These are phyloP conservation scores for Argya squamiceps DNA, from an alignment of 2,797 vertebrate species.

Conservation along the genomic window DNA sequence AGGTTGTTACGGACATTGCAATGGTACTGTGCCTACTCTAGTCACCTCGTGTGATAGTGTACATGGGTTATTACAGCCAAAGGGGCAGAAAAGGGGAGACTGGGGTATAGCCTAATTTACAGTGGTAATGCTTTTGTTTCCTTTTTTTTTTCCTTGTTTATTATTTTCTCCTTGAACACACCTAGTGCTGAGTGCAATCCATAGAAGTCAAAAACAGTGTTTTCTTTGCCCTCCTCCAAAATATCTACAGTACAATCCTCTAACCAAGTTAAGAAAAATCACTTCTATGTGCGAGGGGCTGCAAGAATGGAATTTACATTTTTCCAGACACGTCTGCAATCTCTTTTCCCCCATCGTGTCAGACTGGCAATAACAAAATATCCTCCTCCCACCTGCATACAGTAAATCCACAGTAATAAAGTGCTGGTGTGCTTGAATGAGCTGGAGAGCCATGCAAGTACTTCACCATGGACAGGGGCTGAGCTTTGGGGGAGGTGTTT, in stretches of 20 bases:
- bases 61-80: conserved; percentile 61
- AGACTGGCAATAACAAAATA: conserved; percentile 49
- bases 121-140: conserved; percentile 1
- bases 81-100: conserved; percentile 58
- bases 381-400: conserved; percentile 42
- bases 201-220: conserved; percentile 62
- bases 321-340: background rate
- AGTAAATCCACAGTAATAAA: conserved; percentile 63
- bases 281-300: conserved; percentile 53
- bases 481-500: background rate
- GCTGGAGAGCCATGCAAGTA: conserved; percentile 25
- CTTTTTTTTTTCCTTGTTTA: background rate
- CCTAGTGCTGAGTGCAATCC: conserved; percentile 63
- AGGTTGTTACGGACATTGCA: conserved; percentile 68
- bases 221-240: conserved; percentile 42
- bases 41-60: conserved; percentile 62
- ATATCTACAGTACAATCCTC: conserved; percentile 58
- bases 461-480: background rate
- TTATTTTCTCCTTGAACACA: conserved; percentile 9
- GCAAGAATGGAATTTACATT: conserved; percentile 41
- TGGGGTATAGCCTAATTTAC: conserved; percentile 63
- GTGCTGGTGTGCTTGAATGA: conserved; percentile 68
- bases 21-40: conserved; percentile 70
- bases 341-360: conserved; percentile 6
- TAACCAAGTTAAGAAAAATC: conserved; percentile 45